Evolutionary conservation across 2,797 vertebrate species (phyloP).

Genomic region (Hybognathus amarus): DNA sequence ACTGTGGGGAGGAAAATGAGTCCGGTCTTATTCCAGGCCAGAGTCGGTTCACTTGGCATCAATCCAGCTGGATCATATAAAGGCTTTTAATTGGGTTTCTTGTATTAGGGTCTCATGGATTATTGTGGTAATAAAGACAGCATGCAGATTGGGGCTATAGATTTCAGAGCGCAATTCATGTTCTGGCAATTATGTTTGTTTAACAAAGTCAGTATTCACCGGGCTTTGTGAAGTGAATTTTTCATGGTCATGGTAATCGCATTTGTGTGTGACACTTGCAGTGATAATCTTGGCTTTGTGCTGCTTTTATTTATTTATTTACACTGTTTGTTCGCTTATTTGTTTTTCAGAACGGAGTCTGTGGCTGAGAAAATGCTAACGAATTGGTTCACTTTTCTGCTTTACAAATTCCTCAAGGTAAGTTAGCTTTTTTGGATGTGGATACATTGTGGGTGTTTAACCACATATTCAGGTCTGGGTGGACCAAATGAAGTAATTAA

Average conservation of each 20-base stretch:
- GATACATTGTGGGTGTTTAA: background rate
- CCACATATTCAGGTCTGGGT: background rate
- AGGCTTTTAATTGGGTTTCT: constrained; percentile 81
- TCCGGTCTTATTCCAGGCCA: constrained; percentile 75
- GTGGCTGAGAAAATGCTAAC: constrained; percentile 99
- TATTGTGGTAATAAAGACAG: constrained; percentile 38
- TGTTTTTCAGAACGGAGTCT: constrained; percentile 88
- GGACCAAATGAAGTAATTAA: background rate
- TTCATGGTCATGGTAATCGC: constrained; percentile 59
- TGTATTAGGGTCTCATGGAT: constrained; percentile 67
- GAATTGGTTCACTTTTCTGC: constrained; percentile 98
- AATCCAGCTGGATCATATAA: constrained; percentile 76
- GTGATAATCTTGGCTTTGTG: constrained; percentile 53
- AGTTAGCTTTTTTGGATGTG: constrained; percentile 33
- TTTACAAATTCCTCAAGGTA: constrained; percentile 99
- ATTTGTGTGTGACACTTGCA: constrained; percentile 41
- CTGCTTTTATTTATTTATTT: constrained; percentile 43
- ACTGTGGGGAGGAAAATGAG: constrained; percentile 74
- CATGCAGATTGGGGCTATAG: constrained; percentile 32
- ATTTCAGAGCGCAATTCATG: constrained; percentile 56
- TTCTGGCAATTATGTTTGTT: constrained; percentile 68
- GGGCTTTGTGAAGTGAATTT: constrained; percentile 68
- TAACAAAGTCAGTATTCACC: constrained; percentile 66
- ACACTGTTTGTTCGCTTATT: constrained; percentile 45
- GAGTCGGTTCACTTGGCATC: constrained; percentile 73